These are phyloP conservation scores for Cricetomys ansorgei DNA, from an alignment of 2,113 vertebrate species.

Conservation along the genomic window DNA sequence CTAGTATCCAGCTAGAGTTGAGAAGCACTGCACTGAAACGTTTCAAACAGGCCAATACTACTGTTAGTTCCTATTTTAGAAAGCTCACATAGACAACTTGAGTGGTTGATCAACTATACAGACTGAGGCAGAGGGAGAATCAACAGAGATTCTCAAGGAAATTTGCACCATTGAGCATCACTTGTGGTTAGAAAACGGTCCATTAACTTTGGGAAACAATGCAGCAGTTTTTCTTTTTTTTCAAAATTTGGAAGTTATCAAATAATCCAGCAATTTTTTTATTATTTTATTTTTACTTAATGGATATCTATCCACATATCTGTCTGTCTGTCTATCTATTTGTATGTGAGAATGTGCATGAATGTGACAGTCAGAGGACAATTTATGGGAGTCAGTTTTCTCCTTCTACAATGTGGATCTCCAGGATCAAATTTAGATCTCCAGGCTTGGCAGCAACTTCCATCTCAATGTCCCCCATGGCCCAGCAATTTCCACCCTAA, in stretches of 20 bases:
- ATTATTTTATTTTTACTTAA: not conserved
- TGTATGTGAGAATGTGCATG: not conserved
- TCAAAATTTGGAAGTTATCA: constrained; percentile 14
- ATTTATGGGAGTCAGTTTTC: not conserved
- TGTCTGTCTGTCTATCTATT: not conserved
- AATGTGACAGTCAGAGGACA: too few relatives aligned
- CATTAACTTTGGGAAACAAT: not conserved
- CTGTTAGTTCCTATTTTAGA: not conserved
- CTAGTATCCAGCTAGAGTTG: not conserved
- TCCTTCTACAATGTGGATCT: not conserved
- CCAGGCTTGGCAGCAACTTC: not conserved
- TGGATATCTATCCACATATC: too few relatives aligned
- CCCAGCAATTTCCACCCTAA: not conserved
- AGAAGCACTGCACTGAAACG: not conserved
- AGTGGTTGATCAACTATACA: not conserved
- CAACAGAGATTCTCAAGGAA: not conserved
- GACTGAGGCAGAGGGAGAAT: not conserved
- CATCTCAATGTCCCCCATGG: not conserved
- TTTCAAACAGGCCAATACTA: not conserved
- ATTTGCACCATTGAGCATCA: not conserved
- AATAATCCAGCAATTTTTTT: not conserved
- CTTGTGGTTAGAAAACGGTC: not conserved
- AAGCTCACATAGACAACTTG: constrained; percentile 1
- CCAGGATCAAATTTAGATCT: not conserved
- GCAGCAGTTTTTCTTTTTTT: not conserved